Percentiles rank a stretch among this genome's conserved stretches.
Conservation (phyloP, 2,797 vertebrate species). For the Sebastes oblongus region DNA sequence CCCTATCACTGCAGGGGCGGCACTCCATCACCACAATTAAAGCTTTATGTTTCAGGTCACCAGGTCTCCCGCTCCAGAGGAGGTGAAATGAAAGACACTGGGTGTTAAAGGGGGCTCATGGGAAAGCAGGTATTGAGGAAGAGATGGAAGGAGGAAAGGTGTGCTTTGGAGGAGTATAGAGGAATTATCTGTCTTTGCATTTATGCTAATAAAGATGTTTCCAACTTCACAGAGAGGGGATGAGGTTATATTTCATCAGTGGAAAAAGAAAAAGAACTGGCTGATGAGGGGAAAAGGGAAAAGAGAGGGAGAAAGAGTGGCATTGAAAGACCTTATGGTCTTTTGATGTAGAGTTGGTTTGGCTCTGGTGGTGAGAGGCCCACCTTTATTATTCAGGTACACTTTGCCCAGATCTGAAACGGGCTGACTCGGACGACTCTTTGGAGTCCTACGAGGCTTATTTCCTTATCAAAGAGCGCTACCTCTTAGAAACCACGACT, state of each 20-base stretch:
- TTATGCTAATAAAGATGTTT: constrained; percentile 56
- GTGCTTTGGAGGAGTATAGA: constrained; percentile 18
- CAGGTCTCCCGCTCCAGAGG: constrained; percentile 42
- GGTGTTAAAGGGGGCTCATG: constrained; percentile 32
- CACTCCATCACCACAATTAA: constrained; percentile 69
- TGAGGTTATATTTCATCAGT: constrained; percentile 33
- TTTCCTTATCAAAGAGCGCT: constrained; percentile 62
- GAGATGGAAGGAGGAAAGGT: constrained; percentile 18
- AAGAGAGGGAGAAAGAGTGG: constrained; percentile 9
- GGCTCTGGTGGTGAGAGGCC: constrained; percentile 7
- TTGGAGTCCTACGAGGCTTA: constrained; percentile 36
- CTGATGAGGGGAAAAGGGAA: constrained; percentile 40
- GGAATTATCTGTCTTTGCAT: constrained; percentile 68
- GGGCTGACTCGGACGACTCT: constrained; percentile 51
- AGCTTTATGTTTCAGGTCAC: constrained; percentile 65
- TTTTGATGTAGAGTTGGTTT: constrained; percentile 50
- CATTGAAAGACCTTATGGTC: constrained; percentile 40
- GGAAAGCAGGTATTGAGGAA: constrained; percentile 9
- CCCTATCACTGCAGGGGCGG: constrained; percentile 45
- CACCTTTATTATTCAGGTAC: constrained; percentile 50
- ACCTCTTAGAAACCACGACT: constrained; percentile 38
- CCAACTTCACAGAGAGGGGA: constrained; percentile 5
- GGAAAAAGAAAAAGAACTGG: constrained; percentile 12
- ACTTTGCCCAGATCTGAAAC: constrained; percentile 45
- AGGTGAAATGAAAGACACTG: constrained; percentile 76